These are phyloP conservation scores for Archaeoteleia sp. DNA, from an alignment of 2,888 invertebrate species.

Conservation along the genomic window DNA sequence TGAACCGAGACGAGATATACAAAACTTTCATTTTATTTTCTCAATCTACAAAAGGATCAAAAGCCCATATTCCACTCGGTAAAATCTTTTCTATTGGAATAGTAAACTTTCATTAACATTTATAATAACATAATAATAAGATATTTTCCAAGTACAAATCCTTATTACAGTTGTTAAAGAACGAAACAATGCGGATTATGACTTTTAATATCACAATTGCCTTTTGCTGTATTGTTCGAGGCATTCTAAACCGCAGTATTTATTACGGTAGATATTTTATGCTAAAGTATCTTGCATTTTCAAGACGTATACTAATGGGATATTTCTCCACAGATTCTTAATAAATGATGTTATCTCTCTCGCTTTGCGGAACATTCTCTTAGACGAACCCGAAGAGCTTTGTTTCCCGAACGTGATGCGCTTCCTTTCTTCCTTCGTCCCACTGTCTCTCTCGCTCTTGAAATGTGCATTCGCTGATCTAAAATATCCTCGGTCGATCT, in stretches of 20 bases:
- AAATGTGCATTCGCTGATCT: constrained; percentile 26
- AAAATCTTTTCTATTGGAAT: too few species aligned
- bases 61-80: too few species aligned
- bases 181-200: constrained; percentile 5
- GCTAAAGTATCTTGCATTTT: constrained; percentile 8
- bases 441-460: constrained; percentile 5
- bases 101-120: too few species aligned
- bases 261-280: constrained; percentile 26
- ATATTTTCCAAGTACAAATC: too few species aligned
- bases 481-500: constrained; percentile 26
- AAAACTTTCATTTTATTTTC: too few species aligned
- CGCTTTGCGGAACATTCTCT: constrained; percentile 35
- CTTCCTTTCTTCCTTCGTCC: constrained; percentile 17
- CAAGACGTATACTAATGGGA: constrained; percentile 28
- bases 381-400: constrained; percentile 38
- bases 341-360: constrained; percentile 44
- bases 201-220: constrained; percentile 28
- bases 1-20: too few species aligned
- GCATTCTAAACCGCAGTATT: constrained; percentile 20
- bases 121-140: too few species aligned
- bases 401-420: constrained; percentile 45
- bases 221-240: constrained; percentile 10
- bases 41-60: too few species aligned
- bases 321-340: constrained; percentile 40
- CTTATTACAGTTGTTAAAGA: too few species aligned